Percentiles rank a stretch among this genome's conserved stretches.
Conservation (phyloP, 2,797 vertebrate species). For the Emys orbicularis region DNA sequence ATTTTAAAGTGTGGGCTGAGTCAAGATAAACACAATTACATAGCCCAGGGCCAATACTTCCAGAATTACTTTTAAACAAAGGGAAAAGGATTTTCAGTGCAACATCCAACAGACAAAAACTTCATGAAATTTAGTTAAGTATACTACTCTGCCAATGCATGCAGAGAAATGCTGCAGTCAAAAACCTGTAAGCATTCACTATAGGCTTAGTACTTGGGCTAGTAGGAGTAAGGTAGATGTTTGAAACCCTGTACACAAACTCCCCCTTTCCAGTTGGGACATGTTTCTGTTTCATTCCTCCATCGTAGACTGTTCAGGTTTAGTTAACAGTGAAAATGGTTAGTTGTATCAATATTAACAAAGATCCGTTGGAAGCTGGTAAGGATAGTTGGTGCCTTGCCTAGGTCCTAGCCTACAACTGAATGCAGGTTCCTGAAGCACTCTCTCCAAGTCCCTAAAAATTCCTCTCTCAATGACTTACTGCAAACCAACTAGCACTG, state of each 20-base stretch:
- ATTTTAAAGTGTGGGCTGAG: neutral
- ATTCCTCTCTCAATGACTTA: neutral
- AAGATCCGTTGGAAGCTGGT: neutral
- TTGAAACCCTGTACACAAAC: constrained; percentile 23
- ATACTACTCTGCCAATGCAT: neutral
- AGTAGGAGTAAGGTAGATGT: neutral
- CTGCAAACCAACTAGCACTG: neutral
- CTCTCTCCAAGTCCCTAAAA: neutral
- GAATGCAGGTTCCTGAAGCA: neutral
- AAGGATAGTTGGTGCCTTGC: neutral
- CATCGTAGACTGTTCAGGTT: neutral
- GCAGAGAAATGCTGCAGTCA: neutral
- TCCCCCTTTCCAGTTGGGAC: neutral
- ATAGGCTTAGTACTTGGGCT: neutral
- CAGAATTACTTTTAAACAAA: constrained; percentile 9
- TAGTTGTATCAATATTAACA: neutral
- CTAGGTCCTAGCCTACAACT: neutral
- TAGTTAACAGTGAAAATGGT: constrained; percentile 12
- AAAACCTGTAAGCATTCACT: neutral
- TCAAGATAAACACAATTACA: neutral
- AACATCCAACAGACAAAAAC: constrained; percentile 9
- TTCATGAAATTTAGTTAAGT: constrained; percentile 3
- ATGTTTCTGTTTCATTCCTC: neutral
- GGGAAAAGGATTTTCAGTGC: neutral
- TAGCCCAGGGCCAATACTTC: neutral